Evolutionary conservation across 2,797 vertebrate genomes (phyloP).

Genomic region (Sebastes aleutianus): DNA sequence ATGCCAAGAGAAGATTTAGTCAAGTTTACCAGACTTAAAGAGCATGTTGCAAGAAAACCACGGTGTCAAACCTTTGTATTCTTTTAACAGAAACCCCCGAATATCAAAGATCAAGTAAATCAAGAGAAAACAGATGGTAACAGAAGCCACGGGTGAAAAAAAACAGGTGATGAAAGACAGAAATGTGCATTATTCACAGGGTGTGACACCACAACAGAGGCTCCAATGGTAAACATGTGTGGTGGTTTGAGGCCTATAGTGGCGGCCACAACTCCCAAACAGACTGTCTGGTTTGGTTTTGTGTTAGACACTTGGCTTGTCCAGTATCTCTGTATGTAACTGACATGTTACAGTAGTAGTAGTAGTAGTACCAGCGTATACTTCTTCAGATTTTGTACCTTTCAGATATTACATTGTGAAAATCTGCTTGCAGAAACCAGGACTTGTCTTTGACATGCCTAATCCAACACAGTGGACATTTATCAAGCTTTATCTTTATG

Average conservation of each 20-base stretch:
- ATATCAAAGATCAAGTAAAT: slow-evolving; percentile 34
- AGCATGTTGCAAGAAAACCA: background rate
- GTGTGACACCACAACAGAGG: slow-evolving; percentile 70
- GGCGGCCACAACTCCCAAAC: slow-evolving; percentile 9
- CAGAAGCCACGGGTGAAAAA: slow-evolving; percentile 20
- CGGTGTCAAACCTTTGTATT: background rate
- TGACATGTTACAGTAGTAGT: background rate
- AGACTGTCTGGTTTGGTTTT: slow-evolving; percentile 9
- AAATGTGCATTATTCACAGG: slow-evolving; percentile 54
- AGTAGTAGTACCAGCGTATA: background rate
- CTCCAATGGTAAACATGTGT: slow-evolving; percentile 70
- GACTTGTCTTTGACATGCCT: background rate
- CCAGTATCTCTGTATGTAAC: background rate
- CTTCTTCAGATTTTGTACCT: background rate
- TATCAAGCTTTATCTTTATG: background rate
- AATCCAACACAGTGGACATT: background rate
- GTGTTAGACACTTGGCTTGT: background rate
- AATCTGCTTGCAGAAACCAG: too few species aligned
- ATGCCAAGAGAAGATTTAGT: slow-evolving; percentile 18
- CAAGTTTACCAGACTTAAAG: background rate
- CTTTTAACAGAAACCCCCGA: background rate
- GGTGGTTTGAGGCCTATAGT: slow-evolving; percentile 40
- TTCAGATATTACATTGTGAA: background rate
- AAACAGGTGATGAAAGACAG: slow-evolving; percentile 55
- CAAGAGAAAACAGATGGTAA: slow-evolving; percentile 38